A percentile compares a stretch with the other conserved stretches of the same genome.
Evolutionary conservation across 2,888 invertebrate species (phyloP).

Genomic region (Magallana nippona): DNA sequence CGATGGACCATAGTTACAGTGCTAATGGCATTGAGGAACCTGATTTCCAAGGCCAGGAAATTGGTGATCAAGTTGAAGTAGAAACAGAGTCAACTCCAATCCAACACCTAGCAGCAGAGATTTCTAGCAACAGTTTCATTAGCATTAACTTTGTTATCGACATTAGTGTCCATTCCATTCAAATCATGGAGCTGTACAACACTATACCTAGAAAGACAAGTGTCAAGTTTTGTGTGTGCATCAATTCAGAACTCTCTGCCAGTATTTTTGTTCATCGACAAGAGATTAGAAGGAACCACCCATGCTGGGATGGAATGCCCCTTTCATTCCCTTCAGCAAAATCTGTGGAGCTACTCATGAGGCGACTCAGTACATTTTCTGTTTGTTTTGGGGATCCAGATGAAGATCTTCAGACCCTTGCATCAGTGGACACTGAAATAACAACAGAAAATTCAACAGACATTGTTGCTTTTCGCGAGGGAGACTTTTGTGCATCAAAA

Average conservation of each 20-base stretch:
- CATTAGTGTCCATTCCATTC: slow-evolving; percentile 4
- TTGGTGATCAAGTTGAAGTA: too few species aligned
- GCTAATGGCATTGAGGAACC: too few species aligned
- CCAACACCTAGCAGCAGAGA: too few species aligned
- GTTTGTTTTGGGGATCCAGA: slow-evolving; percentile 40
- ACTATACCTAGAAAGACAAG: not conserved
- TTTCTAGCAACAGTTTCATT: not conserved
- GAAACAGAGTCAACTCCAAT: too few species aligned
- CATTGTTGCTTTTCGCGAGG: slow-evolving; percentile 25
- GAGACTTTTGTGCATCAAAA: slow-evolving; percentile 29
- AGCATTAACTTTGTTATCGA: not conserved
- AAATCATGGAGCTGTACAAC: slow-evolving; percentile 11
- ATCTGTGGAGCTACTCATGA: not conserved
- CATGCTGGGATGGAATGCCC: slow-evolving; percentile 22
- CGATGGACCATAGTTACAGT: too few species aligned
- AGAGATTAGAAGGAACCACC: slow-evolving; percentile 9
- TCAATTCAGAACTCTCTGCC: slow-evolving; percentile 6
- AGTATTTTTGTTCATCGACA: slow-evolving; percentile 28
- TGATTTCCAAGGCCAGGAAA: too few species aligned
- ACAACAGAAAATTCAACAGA: not conserved
- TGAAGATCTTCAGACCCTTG: not conserved
- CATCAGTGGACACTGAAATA: not conserved
- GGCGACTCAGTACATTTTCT: not conserved
- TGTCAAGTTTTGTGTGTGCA: slow-evolving; percentile 15
- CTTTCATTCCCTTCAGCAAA: not conserved